These are phyloP conservation scores for Sciurus carolinensis DNA, from an alignment of 2,797 vertebrate genomes.

Conservation along the genomic window DNA sequence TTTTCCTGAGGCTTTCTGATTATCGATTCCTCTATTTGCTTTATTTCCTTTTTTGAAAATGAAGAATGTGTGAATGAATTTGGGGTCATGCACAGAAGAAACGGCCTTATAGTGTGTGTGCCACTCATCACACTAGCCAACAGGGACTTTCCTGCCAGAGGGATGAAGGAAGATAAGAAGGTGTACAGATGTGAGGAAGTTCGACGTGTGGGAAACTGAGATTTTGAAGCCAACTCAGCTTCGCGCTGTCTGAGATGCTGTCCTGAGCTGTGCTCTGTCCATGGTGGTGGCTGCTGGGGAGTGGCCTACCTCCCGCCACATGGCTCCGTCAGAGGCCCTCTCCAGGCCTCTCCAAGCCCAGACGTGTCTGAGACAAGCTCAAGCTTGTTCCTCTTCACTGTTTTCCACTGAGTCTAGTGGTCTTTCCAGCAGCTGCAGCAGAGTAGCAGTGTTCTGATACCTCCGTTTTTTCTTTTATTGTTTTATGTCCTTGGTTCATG, in stretches of 20 bases:
- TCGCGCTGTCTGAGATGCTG: neutral
- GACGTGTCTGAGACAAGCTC: constrained; percentile 72
- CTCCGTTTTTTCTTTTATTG: constrained; percentile 45
- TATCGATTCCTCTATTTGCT: neutral
- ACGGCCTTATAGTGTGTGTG: neutral
- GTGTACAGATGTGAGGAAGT: neutral
- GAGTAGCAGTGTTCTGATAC: constrained; percentile 44
- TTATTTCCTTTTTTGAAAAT: neutral
- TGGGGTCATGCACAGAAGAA: neutral
- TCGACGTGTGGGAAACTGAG: neutral
- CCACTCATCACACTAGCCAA: neutral
- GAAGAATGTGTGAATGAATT: neutral
- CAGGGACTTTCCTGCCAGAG: neutral
- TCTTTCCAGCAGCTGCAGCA: constrained; percentile 1
- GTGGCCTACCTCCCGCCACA: no score
- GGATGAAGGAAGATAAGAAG: neutral
- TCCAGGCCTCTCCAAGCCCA: constrained; percentile 73
- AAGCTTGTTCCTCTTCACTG: constrained; percentile 9
- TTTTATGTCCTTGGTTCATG: neutral
- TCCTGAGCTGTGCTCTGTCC: no score
- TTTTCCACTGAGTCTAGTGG: constrained; percentile 63
- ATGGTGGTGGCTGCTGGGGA: no score
- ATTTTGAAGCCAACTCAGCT: neutral
- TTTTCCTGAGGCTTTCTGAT: neutral
- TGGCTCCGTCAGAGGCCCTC: neutral